Conservation (phyloP, 2,888 invertebrate genomes). For the Eupithecia abbreviata region DNA sequence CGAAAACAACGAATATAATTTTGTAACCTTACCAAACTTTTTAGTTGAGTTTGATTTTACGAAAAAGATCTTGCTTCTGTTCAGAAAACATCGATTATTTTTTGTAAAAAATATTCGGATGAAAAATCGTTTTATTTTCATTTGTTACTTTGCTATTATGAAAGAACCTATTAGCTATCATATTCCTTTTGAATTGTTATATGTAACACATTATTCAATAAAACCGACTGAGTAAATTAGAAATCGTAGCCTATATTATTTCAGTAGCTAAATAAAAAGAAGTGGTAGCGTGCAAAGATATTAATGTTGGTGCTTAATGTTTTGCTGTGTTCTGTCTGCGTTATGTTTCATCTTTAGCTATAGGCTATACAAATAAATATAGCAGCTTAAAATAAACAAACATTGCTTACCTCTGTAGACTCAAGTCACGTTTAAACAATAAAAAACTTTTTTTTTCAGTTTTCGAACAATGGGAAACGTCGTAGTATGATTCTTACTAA, state of each 20-base stretch:
- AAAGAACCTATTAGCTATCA: background rate
- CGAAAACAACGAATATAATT: background rate
- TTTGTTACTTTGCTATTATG: background rate
- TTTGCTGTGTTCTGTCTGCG: background rate
- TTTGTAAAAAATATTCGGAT: background rate
- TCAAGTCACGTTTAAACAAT: no score
- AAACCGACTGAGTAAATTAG: background rate
- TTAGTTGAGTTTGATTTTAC: background rate
- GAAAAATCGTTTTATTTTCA: background rate
- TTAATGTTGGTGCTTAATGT: background rate
- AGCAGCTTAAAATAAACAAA: constrained; percentile 60
- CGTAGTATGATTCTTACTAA: constrained; percentile 89
- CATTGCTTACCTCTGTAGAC: constrained; percentile 27
- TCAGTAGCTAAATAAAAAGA: background rate
- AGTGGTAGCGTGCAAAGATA: background rate
- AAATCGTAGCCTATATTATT: background rate
- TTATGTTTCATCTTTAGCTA: constrained; percentile 15
- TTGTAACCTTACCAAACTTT: background rate
- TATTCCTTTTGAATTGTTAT: background rate
- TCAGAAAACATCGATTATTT: background rate
- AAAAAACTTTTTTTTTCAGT: constrained; percentile 57
- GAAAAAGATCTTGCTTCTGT: background rate
- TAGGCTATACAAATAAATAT: constrained; percentile 4
- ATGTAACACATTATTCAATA: background rate
- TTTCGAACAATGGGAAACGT: constrained; percentile 87